Evolutionary conservation across 2,797 vertebrate genomes (phyloP).

Genomic region (Brotula barbata): DNA sequence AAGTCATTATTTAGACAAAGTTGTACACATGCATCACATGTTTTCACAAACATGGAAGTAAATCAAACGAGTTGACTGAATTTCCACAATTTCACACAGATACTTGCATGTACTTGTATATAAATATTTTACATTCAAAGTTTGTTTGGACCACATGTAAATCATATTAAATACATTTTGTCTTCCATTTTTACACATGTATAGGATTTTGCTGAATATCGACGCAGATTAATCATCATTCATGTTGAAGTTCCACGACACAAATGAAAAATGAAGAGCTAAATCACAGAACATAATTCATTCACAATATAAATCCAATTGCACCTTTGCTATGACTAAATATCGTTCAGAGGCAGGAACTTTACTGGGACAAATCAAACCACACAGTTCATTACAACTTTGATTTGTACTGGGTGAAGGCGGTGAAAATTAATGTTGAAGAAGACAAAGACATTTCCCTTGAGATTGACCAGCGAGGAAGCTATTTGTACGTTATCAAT

Average conservation of each 20-base stretch:
- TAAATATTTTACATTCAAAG: not conserved
- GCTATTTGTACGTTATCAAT: slow-evolving; percentile 58
- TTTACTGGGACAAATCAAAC: slow-evolving; percentile 33
- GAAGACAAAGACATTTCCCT: slow-evolving; percentile 53
- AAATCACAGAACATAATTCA: slow-evolving; percentile 1
- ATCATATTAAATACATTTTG: too few species aligned
- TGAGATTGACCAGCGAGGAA: slow-evolving; percentile 42
- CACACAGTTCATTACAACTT: slow-evolving; percentile 53
- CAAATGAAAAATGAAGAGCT: not conserved
- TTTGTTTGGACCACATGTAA: too few species aligned
- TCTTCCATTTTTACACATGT: too few species aligned
- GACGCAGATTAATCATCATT: not conserved
- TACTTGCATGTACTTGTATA: too few species aligned
- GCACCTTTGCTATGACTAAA: slow-evolving; percentile 5
- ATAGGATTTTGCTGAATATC: too few species aligned
- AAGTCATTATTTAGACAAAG: too few species aligned
- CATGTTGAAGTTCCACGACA: not conserved
- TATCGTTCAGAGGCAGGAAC: slow-evolving; percentile 20
- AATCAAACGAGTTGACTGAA: not conserved
- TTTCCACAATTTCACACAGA: too few species aligned
- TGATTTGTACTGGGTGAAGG: slow-evolving; percentile 42
- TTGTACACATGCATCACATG: slow-evolving; percentile 8
- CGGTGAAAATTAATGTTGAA: slow-evolving; percentile 52
- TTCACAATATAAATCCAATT: not conserved
- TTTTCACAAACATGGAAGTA: slow-evolving; percentile 19